Percentiles rank a stretch among this genome's conserved stretches.
Conservation (phyloP, 2,888 invertebrate species). For the Eurytoma californica region DNA sequence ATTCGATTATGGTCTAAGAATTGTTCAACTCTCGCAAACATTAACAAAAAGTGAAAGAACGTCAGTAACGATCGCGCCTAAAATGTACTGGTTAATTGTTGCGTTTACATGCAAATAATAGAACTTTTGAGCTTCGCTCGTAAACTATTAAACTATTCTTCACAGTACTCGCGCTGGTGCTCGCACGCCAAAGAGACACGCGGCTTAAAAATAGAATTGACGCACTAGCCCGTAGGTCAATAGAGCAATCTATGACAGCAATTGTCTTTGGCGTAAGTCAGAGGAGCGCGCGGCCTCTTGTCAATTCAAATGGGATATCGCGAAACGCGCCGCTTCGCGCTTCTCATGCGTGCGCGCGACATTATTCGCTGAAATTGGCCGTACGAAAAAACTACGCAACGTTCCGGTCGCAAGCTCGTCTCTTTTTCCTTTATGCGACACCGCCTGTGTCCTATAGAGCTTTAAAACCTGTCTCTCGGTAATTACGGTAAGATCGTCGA, state of each 20-base stretch:
- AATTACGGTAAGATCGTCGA: too few relatives aligned
- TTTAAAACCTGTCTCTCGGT: too few relatives aligned
- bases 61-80: too few relatives aligned
- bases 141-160: neutral
- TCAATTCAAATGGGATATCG: conserved; percentile 52
- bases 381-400: neutral
- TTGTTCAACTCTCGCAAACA: too few relatives aligned
- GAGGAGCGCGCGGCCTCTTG: conserved; percentile 45
- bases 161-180: neutral
- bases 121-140: conserved; percentile 13
- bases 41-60: too few relatives aligned
- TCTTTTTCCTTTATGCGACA: neutral
- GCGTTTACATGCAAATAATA: conserved; percentile 41
- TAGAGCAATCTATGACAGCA: conserved; percentile 62
- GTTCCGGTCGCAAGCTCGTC: conserved; percentile 10
- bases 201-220: conserved; percentile 65
- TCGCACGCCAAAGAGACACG: neutral
- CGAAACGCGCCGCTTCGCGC: conserved; percentile 14
- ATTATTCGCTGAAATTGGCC: conserved; percentile 33
- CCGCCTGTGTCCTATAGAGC: neutral
- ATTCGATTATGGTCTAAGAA: too few relatives aligned
- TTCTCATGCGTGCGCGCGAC: neutral
- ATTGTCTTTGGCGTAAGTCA: conserved; percentile 59
- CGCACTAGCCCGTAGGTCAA: conserved; percentile 59
- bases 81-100: conserved; percentile 45